Evolutionary conservation across 1,140 invertebrate species (phyloP), one percentile per base, ranked within the genome.

Genomic region (Drosophila dunni): DNA sequence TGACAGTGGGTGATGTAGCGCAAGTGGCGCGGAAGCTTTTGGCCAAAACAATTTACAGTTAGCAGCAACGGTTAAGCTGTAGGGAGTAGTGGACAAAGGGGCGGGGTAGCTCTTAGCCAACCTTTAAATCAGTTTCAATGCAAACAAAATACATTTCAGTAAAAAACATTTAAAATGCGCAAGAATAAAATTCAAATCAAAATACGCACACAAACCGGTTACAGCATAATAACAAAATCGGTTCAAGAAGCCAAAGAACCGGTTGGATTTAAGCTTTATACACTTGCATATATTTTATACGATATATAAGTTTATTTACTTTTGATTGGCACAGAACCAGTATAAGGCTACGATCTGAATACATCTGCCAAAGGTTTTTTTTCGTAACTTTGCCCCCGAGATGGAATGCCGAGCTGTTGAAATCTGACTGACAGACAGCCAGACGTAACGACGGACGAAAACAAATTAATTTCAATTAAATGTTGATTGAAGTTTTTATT

Each of bases 211-310:
- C 51, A 72, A 75, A 72, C 68, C 60, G 68, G 67, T 71, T 66
- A 56, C 45, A 45, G 46, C 54, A 75, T 65, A 71, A 75, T 75
- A 60, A 75, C 71, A 60, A 61, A 60, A 75, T 60, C 62, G 67
- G 62, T n/a, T 54, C 46, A n/a, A 71, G 61, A 65, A 71, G 44
- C 60, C 36, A 66, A 29, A 75, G 68, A 75, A 75, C 73, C 62
- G 73, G 73, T 75, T 75, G 73, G 68, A 75, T 75, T 71, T 71
- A 48, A 75, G 61, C 56, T 13, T 50, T 75, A 69, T 68, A 68
- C 62, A 46, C 36, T 36, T 63, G 45, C 20, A 62, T 34, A 67
- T 54, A 61, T 46, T n/a, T 48, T 46, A 46, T 50, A 66, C 13
- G 36, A 51, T 66, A 44, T 56, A 56, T 69, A 67, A 17, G 67